Percentiles rank a stretch among this genome's conserved stretches.
Conservation (phyloP, 2,797 vertebrate species). For the Acanthurus tractus region DNA sequence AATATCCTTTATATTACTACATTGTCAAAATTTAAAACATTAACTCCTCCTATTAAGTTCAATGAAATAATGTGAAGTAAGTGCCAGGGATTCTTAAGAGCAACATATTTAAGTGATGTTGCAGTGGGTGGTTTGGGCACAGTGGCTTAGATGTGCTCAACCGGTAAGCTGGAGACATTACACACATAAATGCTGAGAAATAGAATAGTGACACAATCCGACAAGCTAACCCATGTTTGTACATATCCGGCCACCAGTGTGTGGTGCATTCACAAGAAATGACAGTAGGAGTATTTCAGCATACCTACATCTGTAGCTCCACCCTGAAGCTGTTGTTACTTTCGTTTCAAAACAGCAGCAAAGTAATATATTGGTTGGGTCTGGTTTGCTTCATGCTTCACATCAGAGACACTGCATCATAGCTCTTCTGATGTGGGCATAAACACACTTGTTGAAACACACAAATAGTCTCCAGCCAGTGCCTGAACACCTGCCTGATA, state of each 20-base stretch:
- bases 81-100: too few species aligned
- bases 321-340: not conserved
- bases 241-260: not conserved
- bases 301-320: too few species aligned
- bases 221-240: not conserved
- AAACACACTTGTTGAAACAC: not conserved
- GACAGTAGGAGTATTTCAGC: too few species aligned
- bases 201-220: too few species aligned
- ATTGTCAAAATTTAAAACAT: not conserved
- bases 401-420: not conserved
- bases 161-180: too few species aligned
- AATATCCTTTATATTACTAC: too few species aligned
- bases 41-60: too few species aligned
- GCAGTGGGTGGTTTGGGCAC: too few species aligned
- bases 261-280: not conserved
- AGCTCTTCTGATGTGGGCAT: not conserved
- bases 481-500: not conserved
- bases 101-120: too few species aligned
- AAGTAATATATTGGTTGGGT: too few species aligned
- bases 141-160: too few species aligned
- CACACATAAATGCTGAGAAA: not conserved
- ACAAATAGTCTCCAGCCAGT: not conserved
- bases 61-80: not conserved
- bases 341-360: not conserved
- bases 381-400: not conserved